These are phyloP conservation scores for Bungarus multicinctus DNA, from an alignment of 2,113 vertebrate genomes.

Conservation along the genomic window DNA sequence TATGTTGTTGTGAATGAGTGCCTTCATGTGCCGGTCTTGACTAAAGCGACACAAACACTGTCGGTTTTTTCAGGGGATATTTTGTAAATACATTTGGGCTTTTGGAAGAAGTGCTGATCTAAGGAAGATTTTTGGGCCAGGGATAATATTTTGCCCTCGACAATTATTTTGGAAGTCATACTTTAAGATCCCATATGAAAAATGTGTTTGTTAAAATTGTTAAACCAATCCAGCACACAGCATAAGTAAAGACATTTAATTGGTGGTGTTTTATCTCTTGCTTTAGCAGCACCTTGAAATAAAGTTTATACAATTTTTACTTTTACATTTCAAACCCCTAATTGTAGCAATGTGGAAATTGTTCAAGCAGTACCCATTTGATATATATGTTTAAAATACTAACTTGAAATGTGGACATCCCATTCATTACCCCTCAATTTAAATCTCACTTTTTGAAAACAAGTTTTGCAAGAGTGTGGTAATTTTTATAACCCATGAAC, in stretches of 20 bases:
- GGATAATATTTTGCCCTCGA: neutral
- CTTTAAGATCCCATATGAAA: neutral
- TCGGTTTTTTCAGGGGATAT: neutral
- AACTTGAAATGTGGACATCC: neutral
- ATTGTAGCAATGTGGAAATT: too few relatives aligned
- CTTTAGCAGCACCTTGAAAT: neutral
- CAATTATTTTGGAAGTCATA: neutral
- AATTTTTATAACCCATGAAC: neutral
- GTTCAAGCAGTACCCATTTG: neutral
- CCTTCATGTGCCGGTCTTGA: neutral
- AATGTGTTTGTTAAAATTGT: neutral
- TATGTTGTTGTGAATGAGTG: conserved; percentile 52
- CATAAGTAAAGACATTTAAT: too few relatives aligned
- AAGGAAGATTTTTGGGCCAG: neutral
- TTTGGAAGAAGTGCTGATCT: neutral
- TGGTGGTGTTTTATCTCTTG: neutral
- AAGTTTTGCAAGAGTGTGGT: neutral
- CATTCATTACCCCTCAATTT: neutral
- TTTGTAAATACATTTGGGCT: conserved; percentile 9
- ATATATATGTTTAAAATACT: neutral
- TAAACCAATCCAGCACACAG: neutral
- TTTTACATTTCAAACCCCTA: neutral
- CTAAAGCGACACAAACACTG: too few relatives aligned
- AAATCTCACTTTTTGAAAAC: neutral
- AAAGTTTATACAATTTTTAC: neutral